A percentile compares a stretch with the other conserved stretches of the same genome.
Evolutionary conservation across 2,797 vertebrate genomes (phyloP).

Genomic region (Botia almorhae): DNA sequence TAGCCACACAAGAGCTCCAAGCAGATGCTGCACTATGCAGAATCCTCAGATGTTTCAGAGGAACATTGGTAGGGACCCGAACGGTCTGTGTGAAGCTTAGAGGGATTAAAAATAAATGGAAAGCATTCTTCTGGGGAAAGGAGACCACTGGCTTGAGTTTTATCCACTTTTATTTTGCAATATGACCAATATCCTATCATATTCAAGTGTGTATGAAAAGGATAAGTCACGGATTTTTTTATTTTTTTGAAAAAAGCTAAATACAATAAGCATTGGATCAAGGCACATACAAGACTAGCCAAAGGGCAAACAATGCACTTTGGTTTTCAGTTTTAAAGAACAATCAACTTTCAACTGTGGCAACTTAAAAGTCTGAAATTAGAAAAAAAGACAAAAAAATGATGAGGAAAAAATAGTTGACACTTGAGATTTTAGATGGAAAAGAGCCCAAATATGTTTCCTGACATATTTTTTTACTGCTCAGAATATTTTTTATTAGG

Average conservation of each 20-base stretch:
- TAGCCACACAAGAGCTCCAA: constrained; percentile 71
- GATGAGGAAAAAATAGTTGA: constrained; percentile 74
- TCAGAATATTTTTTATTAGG: constrained; percentile 62
- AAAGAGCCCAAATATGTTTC: constrained; percentile 69
- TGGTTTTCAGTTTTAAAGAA: constrained; percentile 96
- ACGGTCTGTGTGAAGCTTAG: constrained; percentile 5
- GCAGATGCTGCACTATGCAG: constrained; percentile 68
- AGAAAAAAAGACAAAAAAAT: constrained; percentile 76
- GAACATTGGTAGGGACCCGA: background rate
- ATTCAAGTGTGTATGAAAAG: constrained; percentile 96
- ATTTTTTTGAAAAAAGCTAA: constrained; percentile 90
- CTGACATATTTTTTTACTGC: constrained; percentile 66
- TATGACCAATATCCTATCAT: constrained; percentile 97
- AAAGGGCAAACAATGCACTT: constrained; percentile 99
- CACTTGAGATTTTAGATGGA: constrained; percentile 72
- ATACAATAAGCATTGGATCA: constrained; percentile 99
- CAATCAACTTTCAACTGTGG: constrained; percentile 88
- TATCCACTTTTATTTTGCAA: constrained; percentile 94
- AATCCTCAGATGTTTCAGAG: constrained; percentile 10
- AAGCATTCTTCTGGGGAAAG: constrained; percentile 55
- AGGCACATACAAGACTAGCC: constrained; percentile 99
- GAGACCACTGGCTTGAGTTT: constrained; percentile 77
- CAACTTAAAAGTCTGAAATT: constrained; percentile 86
- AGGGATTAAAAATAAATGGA: constrained; percentile 33
- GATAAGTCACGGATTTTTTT: constrained; percentile 83